These are phyloP conservation scores for Enteromius mattozi DNA, from an alignment of 2,797 vertebrate genomes.

Conservation along the genomic window DNA sequence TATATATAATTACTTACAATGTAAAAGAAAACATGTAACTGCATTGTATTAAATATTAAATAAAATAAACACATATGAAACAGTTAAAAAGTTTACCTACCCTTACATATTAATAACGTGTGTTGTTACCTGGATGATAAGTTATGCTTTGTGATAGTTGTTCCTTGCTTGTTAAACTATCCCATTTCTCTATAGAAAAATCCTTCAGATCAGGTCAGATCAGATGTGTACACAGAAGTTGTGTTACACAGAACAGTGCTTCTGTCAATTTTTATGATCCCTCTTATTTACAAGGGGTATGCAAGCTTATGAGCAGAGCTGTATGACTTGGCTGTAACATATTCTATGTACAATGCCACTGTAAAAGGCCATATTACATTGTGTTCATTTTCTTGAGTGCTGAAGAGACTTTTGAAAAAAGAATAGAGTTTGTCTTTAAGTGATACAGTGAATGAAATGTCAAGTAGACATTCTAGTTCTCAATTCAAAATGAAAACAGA, in stretches of 20 bases:
- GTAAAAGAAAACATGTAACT: too few relatives aligned
- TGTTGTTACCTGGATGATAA: neutral
- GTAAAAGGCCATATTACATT: neutral
- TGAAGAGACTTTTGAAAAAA: slow-evolving; percentile 56
- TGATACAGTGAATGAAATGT: slow-evolving; percentile 71
- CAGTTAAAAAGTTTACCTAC: neutral
- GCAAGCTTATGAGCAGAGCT: neutral
- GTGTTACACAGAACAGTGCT: neutral
- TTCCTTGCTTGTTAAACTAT: neutral
- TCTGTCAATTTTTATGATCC: neutral
- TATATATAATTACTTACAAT: too few relatives aligned
- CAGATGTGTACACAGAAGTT: neutral
- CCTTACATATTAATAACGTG: neutral
- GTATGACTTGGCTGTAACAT: neutral
- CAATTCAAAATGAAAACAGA: slow-evolving; percentile 58
- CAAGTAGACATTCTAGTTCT: slow-evolving; percentile 58
- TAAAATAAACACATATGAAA: neutral
- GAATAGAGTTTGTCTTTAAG: slow-evolving; percentile 66
- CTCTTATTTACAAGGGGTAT: neutral
- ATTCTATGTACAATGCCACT: neutral
- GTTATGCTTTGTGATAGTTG: neutral
- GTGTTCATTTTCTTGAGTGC: slow-evolving; percentile 1
- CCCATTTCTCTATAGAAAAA: neutral
- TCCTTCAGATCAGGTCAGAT: neutral
- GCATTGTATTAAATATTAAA: too few relatives aligned